phyloP scores from a whole-genome alignment of 1,140 invertebrate species.

The Steinernema khuongi region DNA sequence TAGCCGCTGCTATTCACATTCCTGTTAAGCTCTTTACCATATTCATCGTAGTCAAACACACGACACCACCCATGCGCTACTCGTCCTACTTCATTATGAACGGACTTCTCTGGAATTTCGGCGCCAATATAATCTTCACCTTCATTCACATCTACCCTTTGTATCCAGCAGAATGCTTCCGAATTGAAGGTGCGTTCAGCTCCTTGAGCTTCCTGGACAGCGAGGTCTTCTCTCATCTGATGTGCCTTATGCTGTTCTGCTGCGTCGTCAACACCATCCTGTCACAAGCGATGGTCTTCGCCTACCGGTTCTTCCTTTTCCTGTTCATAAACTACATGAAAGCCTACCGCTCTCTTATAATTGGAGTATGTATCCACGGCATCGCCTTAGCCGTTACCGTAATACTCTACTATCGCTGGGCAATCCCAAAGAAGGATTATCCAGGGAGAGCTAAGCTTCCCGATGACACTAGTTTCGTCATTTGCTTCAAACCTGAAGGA shows the following conservation, averaged over 20 bases:
- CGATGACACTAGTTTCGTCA: no score
- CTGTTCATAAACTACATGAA: not conserved
- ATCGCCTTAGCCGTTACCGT: not conserved
- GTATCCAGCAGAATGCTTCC: not conserved
- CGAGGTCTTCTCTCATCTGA: not conserved
- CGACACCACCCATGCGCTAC: not conserved
- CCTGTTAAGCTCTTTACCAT: not conserved
- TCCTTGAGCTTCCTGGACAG: not conserved
- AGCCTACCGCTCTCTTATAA: not conserved
- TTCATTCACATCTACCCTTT: not conserved
- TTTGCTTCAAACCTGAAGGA: no score
- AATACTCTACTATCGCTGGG: no score
- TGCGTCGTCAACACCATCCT: not conserved
- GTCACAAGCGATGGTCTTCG: not conserved
- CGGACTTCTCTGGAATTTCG: not conserved
- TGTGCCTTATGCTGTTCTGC: not conserved
- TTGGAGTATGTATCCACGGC: not conserved
- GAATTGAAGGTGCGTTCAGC: not conserved
- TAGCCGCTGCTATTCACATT: not conserved
- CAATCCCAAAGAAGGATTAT: no score
- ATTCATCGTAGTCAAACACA: not conserved
- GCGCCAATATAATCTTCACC: not conserved
- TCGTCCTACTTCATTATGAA: not conserved
- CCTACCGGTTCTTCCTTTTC: not conserved
- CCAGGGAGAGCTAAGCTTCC: no score